Base-by-base conservation (phyloP, 2,888 invertebrate species). In the Lydus trimaculatus region DNA sequence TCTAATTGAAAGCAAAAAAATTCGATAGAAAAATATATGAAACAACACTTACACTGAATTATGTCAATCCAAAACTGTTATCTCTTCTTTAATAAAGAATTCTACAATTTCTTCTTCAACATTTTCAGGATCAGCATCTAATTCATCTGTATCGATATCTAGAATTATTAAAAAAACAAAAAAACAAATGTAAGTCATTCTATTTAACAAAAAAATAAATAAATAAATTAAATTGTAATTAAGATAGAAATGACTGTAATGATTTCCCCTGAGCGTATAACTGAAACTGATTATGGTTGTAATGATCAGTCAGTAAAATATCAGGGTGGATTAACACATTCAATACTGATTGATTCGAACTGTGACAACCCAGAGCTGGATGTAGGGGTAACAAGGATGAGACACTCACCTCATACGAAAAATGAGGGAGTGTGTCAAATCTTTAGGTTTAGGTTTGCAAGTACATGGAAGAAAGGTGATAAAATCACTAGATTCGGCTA, bases 81-180 rank as follows among this genome's bases (percentile, higher is more conserved):
- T 90, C 90, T 98, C 97, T 89, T 98, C 97, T 90, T 97, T 97
- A 84, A 98, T 91, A 89, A 98, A 95, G 92, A 98, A 97, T 92
- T 98, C 98, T 82, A 98, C 93, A 83, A 94, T 89, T 88, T 98
- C 98, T 84, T 98, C 98, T 84, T 97, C 96, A 80, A 96, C 91
- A 85, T 96, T 96, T 79, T 90, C 90, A 63, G 90, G 89, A 82
- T 96, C 95, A 64, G 93, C 92, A 84, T 95, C 94, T 78, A 96
- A 86, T 84, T 93, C 94, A 86, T 98, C 97, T n/a, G 98, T 97
- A 84, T 98, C 97, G 78, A 96, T 89, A 85, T 95, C 97, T 97
- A 86, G 9, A 87, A 86, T 75, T 73, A 77, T n/a, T 28, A 28
- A 28, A 28, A 28, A 2, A 28, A 64, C 8, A 60, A 64, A 58